Evolutionary conservation across 2,888 invertebrate genomes (phyloP), one percentile per base, ranked within the genome.

Genomic region (Gerris lacustris): DNA sequence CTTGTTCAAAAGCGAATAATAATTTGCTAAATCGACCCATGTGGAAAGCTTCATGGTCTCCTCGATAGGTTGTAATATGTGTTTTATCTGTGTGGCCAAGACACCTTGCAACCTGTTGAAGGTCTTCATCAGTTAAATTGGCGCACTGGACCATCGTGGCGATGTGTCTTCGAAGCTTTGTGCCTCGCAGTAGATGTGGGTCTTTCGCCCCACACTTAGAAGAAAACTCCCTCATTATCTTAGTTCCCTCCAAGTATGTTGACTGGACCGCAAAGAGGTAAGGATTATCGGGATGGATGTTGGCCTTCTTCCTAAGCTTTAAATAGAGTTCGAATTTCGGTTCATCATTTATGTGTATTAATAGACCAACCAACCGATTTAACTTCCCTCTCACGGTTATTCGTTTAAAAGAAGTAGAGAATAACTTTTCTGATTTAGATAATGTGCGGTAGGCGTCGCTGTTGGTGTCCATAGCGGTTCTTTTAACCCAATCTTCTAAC

Each of bases 361-460:
- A 45, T 6, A 71, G 18, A 6, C 69, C 66, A 11, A 70, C 67
- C 17, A 45, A 44, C 18, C 70, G 67, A 5, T 67, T 47, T 55
- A 72, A 63, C 18, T 72, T 72, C 44, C 67, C 62, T 18, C 43
- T 15, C 6, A 72, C 72, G 43, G 63, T 31, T 11, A 72, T 6
- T 43, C 70, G 45, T 45, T 45, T 67, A 55, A 67, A 72, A 6
- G 72, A 67, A 11, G 7, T 44, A 9, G 72, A 66, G 67, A 44
- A 72, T 18, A n/a, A 9, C 44, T 72, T 69, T 44, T 72, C 72
- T 31, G 63, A 63, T 7, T 15, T 45, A 31, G 43, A 45, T 4
- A 70, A 67, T 43, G 6, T 70, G 31, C 62, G 66, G 45, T 64
- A 72, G 15, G 70, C 67, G 11, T 63, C 70, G 43, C 72, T 72